Conservation (phyloP, 2,888 invertebrate species). For the Campoplex capitator region DNA sequence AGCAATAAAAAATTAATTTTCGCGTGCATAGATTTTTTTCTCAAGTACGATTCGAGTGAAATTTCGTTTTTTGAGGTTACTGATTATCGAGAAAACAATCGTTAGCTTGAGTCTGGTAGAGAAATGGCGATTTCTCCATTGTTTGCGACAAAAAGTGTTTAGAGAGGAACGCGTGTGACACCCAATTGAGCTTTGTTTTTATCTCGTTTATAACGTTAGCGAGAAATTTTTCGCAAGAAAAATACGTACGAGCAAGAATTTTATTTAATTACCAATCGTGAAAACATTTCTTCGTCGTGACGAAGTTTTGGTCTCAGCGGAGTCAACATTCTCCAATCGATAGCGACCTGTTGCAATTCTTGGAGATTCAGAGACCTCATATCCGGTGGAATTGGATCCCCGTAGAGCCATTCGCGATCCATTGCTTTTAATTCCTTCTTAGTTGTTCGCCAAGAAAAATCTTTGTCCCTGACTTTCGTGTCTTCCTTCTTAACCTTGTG, state of each 20-base stretch:
- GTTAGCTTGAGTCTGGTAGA: too few relatives aligned
- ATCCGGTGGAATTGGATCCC: constrained; percentile 93
- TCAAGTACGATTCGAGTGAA: too few relatives aligned
- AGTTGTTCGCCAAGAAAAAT: constrained; percentile 90
- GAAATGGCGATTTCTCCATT: too few relatives aligned
- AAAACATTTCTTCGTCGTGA: constrained; percentile 94
- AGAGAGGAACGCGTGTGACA: too few relatives aligned
- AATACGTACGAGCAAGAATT: not conserved
- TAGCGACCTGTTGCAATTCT: constrained; percentile 93
- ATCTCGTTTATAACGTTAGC: not conserved
- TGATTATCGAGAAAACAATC: too few relatives aligned
- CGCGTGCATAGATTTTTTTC: too few relatives aligned
- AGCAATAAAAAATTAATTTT: too few relatives aligned
- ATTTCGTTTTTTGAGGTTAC: too few relatives aligned
- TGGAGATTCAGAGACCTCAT: constrained; percentile 91
- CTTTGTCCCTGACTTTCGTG: constrained; percentile 90
- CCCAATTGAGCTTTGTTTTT: not conserved
- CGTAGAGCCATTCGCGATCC: constrained; percentile 88
- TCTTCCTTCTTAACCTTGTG: constrained; percentile 90
- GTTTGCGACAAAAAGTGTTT: too few relatives aligned
- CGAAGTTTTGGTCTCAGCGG: constrained; percentile 93
- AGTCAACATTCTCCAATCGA: constrained; percentile 97
- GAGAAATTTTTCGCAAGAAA: not conserved
- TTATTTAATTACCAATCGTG: constrained; percentile 82
- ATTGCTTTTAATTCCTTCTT: constrained; percentile 90